Base-by-base conservation (phyloP, 2,113 vertebrate genomes). In the Anhinga rufa region DNA sequence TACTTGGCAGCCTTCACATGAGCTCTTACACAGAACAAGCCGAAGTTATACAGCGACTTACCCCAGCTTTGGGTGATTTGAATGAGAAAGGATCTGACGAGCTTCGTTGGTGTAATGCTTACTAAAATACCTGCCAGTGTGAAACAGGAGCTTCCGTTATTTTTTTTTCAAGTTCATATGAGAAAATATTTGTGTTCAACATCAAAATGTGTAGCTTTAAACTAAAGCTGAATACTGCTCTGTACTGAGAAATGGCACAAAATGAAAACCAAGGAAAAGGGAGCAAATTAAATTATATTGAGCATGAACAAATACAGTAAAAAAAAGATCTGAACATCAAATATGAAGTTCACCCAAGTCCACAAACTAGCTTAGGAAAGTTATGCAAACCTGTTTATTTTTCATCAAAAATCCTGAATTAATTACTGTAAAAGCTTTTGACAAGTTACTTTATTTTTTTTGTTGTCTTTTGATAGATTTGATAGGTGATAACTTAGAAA, bases 51-150 rank as follows among this genome's bases (percentile, higher is more conserved):
- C 11, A 68, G 68, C 86, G 49, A 87, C 98, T 98, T 98, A 99
- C 99, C 99, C 99, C 57, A 99, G 96, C 95, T 98, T 99, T 86
- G 99, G 99, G 97, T 99, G 99, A 97, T 98, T 99, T 62, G 99
- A 99, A 42, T 97, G 99, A 54, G 98, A 99, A 92, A 99, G 96
- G 85, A 99, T 98, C 95, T 98, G 98, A 22, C 98, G 99, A 80
- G 99, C 98, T 95, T 98, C 98, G 1, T 80, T 89, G 51, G 99
- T 98, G 92, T 99, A 99, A 90, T 99, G 98, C 97, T 99, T 99
- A 97, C 99, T 99, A 86, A 99, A 99, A 97, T 99, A 99, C 31
- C 99, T 99, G 96, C 24, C 66, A 78, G 82, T 8, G 83, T 31
- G 38, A 82, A 89, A 93, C 5, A 58, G 22, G 54, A 82, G 14